Conservation (phyloP, 2,113 vertebrate genomes). For the Trochalopteron elliotii region DNA sequence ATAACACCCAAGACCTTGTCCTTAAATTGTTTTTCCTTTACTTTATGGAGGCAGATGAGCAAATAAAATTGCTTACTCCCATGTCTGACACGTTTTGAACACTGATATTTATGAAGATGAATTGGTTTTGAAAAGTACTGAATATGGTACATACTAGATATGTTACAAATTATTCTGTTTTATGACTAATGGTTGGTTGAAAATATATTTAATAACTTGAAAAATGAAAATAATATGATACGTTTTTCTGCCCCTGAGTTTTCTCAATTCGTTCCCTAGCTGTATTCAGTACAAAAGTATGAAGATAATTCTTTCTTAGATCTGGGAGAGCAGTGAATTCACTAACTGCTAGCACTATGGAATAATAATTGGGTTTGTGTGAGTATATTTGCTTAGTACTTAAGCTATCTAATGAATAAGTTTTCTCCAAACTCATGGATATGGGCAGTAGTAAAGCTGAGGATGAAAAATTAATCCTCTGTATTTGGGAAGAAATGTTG, state of each 20-base stretch:
- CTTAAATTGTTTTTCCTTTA: neutral
- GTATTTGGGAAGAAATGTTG: neutral
- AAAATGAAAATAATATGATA: neutral
- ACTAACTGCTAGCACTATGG: neutral
- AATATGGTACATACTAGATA: neutral
- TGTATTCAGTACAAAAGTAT: neutral
- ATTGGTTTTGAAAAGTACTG: neutral
- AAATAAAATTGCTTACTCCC: neutral
- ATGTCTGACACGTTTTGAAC: neutral
- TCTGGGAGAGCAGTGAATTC: neutral
- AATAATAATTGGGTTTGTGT: neutral
- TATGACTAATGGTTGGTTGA: neutral
- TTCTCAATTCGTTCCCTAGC: neutral
- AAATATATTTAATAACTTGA: neutral
- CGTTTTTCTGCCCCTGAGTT: rapidly evolving
- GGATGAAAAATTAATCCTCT: neutral
- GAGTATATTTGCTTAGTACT: neutral
- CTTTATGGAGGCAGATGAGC: neutral
- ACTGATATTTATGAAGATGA: neutral
- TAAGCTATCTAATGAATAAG: neutral
- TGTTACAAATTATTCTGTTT: neutral
- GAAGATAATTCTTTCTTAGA: neutral
- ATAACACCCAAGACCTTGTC: neutral
- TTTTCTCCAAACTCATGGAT: neutral
- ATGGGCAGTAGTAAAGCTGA: neutral